phyloP scores from a whole-genome alignment of 2,797 vertebrate species.

The Anisognathus igniventris region DNA sequence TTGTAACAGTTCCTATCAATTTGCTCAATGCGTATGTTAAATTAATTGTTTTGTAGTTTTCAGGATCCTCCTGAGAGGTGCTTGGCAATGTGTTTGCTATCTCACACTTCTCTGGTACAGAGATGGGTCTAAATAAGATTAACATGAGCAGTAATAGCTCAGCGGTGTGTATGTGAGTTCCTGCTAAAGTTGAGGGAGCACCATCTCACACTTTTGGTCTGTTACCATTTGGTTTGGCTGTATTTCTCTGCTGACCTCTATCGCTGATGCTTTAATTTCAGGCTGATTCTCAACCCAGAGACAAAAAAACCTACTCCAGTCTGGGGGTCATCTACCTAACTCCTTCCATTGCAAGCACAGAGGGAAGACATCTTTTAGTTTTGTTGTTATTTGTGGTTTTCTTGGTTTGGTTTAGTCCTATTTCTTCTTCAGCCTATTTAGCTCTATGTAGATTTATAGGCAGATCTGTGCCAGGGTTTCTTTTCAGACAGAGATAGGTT shows the following conservation, averaged over 20 bases:
- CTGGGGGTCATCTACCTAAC: not conserved
- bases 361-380: not conserved
- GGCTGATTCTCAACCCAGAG: not conserved
- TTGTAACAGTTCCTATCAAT: not conserved
- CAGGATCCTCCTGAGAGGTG: not conserved
- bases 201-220: not conserved
- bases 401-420: not conserved
- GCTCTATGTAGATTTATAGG: not conserved
- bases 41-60: conserved; percentile 16
- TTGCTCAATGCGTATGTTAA: not conserved
- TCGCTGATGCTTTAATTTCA: not conserved
- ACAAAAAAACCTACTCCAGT: not conserved
- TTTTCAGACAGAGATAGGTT: not conserved
- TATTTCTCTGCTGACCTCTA: not conserved
- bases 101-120: not conserved
- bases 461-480: not conserved
- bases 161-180: not conserved
- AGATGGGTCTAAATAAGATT: not conserved
- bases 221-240: fast-evolving
- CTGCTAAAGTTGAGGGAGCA: not conserved
- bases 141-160: not conserved
- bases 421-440: not conserved
- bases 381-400: fast-evolving
- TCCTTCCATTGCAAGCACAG: not conserved
- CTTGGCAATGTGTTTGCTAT: not conserved